phyloP scores from a whole-genome alignment of 2,888 invertebrate species.

The Dryobota labecula region DNA sequence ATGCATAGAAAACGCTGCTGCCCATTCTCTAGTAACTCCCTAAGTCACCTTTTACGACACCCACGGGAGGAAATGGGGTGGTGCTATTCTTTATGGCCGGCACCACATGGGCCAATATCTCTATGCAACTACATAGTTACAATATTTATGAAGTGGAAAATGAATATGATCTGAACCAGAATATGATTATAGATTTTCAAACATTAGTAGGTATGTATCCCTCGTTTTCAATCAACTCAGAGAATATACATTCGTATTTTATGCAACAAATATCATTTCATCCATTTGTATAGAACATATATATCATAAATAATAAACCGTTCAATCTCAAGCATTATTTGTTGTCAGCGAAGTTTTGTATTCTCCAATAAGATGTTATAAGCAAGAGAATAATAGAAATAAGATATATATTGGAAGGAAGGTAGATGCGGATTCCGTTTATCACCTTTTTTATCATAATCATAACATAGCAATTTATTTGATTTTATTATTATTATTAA shows the following conservation, averaged over 20 bases:
- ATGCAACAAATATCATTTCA: slow-evolving; percentile 46
- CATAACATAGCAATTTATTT: too few species aligned
- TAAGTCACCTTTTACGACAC: too few species aligned
- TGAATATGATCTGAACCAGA: neutral
- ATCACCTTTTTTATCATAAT: neutral
- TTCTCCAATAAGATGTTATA: slow-evolving; percentile 34
- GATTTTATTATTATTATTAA: too few species aligned
- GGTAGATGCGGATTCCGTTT: neutral
- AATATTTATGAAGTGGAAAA: neutral
- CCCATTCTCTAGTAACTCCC: too few species aligned
- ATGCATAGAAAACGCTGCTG: too few species aligned
- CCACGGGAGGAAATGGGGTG: too few species aligned
- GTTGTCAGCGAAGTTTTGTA: slow-evolving; percentile 42
- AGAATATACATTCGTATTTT: slow-evolving; percentile 22
- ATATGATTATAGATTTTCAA: neutral
- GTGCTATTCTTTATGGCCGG: too few species aligned
- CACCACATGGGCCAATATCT: too few species aligned
- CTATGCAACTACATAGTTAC: neutral
- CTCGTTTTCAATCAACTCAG: slow-evolving; percentile 17
- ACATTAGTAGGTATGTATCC: neutral
- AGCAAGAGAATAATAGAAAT: slow-evolving; percentile 32
- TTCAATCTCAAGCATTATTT: slow-evolving; percentile 58
- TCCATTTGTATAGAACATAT: slow-evolving; percentile 18
- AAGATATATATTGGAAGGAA: slow-evolving; percentile 21
- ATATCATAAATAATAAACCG: slow-evolving; percentile 53